Base-by-base conservation (phyloP, 2,888 invertebrate species). In the Xanthia icteritia region DNA sequence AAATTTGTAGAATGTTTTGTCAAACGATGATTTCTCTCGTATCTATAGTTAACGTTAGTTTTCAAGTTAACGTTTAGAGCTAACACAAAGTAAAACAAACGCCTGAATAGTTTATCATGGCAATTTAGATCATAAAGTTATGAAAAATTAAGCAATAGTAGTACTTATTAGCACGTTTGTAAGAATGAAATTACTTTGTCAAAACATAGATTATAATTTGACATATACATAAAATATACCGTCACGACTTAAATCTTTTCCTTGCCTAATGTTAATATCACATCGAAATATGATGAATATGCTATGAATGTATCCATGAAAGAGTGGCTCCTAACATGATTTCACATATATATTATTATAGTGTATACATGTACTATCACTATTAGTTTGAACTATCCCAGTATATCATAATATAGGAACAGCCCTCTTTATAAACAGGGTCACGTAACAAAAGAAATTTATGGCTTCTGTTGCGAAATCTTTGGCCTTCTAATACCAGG, bases 361-460 rank as follows among this genome's bases (percentile, higher is more conserved):
- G 23, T 51, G 20, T 20, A 51, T 36, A 39, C 31, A 20, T 54
- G 51, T 31, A 31, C 48, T 45, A 64, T 39, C n/a, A 36, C 51
- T 58, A 65, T 61, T 73, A 66, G 73, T 54, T 79, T 31, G 27
- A 80, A 74, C 45, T 61, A 64, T 81, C 11, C 5, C 36, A 75
- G 42, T 82, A 69, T 60, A 70, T 74, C 69, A 66, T 71, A 69
- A 61, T 45, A 60, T 67, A 68, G 73, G 45, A 81, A 83, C 89
- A 89, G 58, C 39, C 77, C 67, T 82, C 54, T 42, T 77, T 69
- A 51, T 13, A 31, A 76, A 82, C 58, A 69, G 31, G 68, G 73
- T 83, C 78, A 83, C 81, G 72, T 83, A 83, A 64, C 51, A 60
- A 56, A 31, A 73, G 60, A 70, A 73, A 83, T 83, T 61, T 78